Percentiles rank a stretch among this genome's conserved stretches.
Conservation (phyloP, 2,888 invertebrate genomes). For the Piscicola geometra region DNA sequence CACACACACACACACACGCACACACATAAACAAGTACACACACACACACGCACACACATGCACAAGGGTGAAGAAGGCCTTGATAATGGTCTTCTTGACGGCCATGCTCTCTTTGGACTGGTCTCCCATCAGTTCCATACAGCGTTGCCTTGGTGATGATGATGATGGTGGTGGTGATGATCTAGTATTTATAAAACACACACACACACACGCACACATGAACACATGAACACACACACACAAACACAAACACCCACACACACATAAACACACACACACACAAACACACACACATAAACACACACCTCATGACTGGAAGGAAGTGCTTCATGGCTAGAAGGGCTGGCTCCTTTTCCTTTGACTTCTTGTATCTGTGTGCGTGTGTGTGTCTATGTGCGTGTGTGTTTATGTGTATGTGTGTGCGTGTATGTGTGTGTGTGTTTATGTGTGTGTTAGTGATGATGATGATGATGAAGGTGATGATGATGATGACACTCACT, state of each 20-base stretch:
- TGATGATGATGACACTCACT: conserved; percentile 58
- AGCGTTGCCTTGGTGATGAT: conserved; percentile 61
- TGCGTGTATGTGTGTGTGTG: no score
- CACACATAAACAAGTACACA: no score
- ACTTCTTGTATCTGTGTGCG: conserved; percentile 80
- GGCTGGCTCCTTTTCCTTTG: conserved; percentile 80
- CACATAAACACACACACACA: no score
- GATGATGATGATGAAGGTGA: neutral
- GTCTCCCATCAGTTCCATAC: conserved; percentile 68
- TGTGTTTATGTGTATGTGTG: neutral
- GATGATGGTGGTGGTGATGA: no score
- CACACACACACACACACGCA: no score
- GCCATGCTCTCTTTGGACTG: conserved; percentile 79
- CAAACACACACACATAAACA: neutral
- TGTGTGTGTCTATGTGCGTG: conserved; percentile 13
- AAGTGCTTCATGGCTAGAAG: conserved; percentile 91
- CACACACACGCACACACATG: conserved; percentile 61
- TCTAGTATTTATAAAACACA: no score
- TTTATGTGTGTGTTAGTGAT: no score
- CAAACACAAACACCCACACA: no score
- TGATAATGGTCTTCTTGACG: conserved; percentile 86
- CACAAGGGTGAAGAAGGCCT: conserved; percentile 85
- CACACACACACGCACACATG: no score
- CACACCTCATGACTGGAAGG: conserved; percentile 72
- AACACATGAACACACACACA: no score